Base-by-base conservation (phyloP, 1,140 invertebrate species). In the Akabosia matsudoensis region DNA sequence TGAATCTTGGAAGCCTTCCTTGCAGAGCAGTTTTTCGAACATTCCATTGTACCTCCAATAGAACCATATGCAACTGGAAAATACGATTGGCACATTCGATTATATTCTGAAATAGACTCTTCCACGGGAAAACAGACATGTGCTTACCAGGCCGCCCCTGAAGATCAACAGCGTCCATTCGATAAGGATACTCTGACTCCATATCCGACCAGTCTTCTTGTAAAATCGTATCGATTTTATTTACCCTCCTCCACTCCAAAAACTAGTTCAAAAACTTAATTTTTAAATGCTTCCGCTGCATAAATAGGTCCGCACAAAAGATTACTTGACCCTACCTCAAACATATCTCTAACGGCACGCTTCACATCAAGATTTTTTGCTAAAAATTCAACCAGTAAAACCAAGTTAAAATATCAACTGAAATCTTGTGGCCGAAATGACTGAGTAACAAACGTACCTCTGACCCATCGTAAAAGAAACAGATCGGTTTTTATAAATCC, bases 171-270 rank as follows among this genome's bases (percentile, higher is more conserved):
- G 31, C 61, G n/a, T 67, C 61, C 61, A 67, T 67, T 30, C 24
- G 24, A 22, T 67, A 67, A 7, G 26, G 24, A 67, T 67, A 10
- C 28, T 67, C 61, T 10, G 61, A 3, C 28, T 30, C 31, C 61
- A 67, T 67, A 30, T 67, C 61, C 13, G 61, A 67, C 61, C 61
- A 67, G n/a, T 67, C 61, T 31, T 67, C 61, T 13, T 67, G 10
- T 7, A 30, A 7, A 22, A 67, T 67, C 10, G 3, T 67, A 7
- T 67, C 26, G 7, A 67, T 28, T 13, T 22, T 7, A 31, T 67
- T 67, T 67, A 13, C 28, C n/a, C 28, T 28, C 2, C 61, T 24
- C 61, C 61, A 67, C 7, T 67, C 61, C 28, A 67, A 31, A n/a
- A 2, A 67, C 61, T 67, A 31, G 4, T 30, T 30, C 54, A 61